Evolutionary conservation across 2,797 vertebrate species (phyloP), one percentile per base, ranked within the genome.

Genomic region (Chanos chanos): DNA sequence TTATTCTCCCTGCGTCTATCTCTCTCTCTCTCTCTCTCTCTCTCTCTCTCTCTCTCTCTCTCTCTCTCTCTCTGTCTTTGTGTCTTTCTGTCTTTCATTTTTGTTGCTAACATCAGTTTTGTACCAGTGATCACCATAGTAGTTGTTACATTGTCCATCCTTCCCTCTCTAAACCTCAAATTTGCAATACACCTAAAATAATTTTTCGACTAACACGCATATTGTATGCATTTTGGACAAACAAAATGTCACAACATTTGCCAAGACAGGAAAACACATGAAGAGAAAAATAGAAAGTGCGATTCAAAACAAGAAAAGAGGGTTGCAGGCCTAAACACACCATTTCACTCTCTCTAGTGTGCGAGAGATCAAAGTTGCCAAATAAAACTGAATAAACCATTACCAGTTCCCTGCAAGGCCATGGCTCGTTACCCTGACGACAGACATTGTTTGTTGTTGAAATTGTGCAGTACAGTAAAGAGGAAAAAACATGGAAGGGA

Each of bases 391-490:
- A 30, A 16, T 58, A 68, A 75, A 57, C 40, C 49, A 58, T 63
- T 56, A 68, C 44, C 3, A 44, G 28, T 36, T 37, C 25, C 22
- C 30, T 33, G 34, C 21, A 31, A 16, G 24, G 31, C 28, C 54
- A 39, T 25, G 30, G 10, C 24, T 31, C 1, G 74, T 74, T 66
- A 58, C 75, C 71, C 48, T 64, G 70, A 69, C 73, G 49, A 74
- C 73, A 76, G 73, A 68, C 79, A 58, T 50, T 74, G 72, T 78
- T 77, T 74, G 68, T 71, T 71, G 62, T 66, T 71, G 34, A 65
- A 72, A 73, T 70, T 52, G 66, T 43, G 50, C 40, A 9, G 47
- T 66, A 62, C 43, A 53, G 30, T 43, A 58, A 41, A 50, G 61
- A 64, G 15, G 54, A 39, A 64, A 55, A 52, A 66, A 40, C 59